Percentiles rank a stretch among this genome's conserved stretches.
Conservation (phyloP, 2,113 vertebrate species). For the Camarhynchus parvulus region DNA sequence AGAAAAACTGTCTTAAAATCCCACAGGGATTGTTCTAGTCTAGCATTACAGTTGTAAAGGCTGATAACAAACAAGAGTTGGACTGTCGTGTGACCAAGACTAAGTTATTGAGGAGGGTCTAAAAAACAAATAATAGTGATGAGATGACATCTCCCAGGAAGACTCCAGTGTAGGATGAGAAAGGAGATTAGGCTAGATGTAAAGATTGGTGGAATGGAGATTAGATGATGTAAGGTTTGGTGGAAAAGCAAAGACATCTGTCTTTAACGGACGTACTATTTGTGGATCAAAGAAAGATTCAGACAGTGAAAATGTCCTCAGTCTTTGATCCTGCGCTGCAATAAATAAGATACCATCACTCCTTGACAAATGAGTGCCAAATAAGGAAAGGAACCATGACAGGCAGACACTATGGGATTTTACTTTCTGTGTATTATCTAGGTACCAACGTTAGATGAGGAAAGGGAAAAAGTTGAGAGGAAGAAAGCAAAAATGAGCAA, state of each 20-base stretch:
- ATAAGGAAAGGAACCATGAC: neutral
- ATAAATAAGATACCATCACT: constrained; percentile 30
- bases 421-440: neutral
- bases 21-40: neutral
- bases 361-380: constrained; percentile 30
- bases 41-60: neutral
- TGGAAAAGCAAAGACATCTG: neutral
- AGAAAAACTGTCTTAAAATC: neutral
- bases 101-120: neutral
- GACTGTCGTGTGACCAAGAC: neutral
- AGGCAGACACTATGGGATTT: neutral
- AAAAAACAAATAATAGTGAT: neutral
- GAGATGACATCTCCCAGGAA: neutral
- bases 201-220: neutral
- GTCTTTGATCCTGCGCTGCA: neutral
- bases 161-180: neutral
- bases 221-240: neutral
- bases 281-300: neutral
- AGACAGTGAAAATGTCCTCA: neutral
- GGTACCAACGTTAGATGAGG: neutral
- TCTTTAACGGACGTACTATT: neutral
- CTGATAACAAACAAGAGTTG: neutral
- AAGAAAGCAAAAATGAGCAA: neutral
- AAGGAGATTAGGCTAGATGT: neutral
- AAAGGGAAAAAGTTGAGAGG: neutral